Evolutionary conservation across 1,140 invertebrate genomes (phyloP), one percentile per base, ranked within the genome.

Genomic region (Philopotamus ludificatus): DNA sequence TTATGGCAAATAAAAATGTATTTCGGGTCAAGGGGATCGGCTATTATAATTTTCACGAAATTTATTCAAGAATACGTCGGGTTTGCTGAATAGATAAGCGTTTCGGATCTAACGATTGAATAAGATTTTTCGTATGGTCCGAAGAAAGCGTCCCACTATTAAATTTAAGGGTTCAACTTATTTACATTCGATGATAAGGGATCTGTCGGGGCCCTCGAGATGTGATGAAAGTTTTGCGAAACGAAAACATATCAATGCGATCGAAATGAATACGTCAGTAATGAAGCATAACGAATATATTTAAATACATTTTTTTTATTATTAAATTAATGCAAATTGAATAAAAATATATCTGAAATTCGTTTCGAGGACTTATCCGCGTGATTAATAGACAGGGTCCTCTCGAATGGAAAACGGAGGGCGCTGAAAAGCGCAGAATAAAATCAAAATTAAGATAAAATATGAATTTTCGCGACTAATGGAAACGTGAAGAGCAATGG

Each of bases 131-230:
- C 28, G 4, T 34, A 34, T 34, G 12, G 42, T 12, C 45, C n/a
- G 15, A 39, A 42, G 49, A 53, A 63, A 63, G 28, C 49, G 34
- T 28, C 22, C 22, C 20, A 60, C 64, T 60, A 60, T 60, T 66
- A 53, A 66, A 57, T 57, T 59, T 41, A 62, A 68, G 66, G 58
- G 67, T 62, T 68, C 66, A 64, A 47, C 58, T 65, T 65, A 68
- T 68, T 65, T 65, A 68, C 62, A 68, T 68, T 65, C 39, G 63
- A 39, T 47, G 66, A 68, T 64, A 64, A 68, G 45, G 61, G 51
- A 34, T 54, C 51, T 4, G 28, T 34, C 4, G 28, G 28, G 4
- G 4, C 12, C 28, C 28, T 34, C n/a, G n/a, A 49, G 16, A 44
- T 28, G 21, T 18, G 12, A 28, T 26, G 57, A 59, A 18, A 22